Conservation (phyloP, 2,888 invertebrate genomes). For the Isoperla grammatica region DNA sequence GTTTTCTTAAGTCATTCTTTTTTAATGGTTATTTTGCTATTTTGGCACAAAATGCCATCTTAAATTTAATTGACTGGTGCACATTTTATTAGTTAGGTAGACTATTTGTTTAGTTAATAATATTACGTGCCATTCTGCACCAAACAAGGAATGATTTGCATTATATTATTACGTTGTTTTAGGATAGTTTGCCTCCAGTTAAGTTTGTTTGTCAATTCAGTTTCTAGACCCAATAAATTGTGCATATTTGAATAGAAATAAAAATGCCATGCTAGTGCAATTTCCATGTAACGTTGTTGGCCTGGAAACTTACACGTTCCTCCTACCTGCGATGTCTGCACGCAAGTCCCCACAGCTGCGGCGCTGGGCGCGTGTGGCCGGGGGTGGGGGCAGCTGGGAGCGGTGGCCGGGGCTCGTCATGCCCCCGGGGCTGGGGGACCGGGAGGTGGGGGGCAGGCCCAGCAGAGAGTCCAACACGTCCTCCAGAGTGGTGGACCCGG, state of each 20-base stretch:
- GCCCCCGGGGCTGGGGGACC: slow-evolving; percentile 66
- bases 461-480: slow-evolving; percentile 90
- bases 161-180: too few species aligned
- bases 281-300: background rate
- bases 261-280: background rate
- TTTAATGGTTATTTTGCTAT: too few species aligned
- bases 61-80: too few species aligned
- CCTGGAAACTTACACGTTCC: slow-evolving; percentile 70
- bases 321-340: slow-evolving; percentile 58
- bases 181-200: too few species aligned
- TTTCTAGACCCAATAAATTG: too few species aligned
- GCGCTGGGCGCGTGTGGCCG: slow-evolving; percentile 39
- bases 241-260: background rate
- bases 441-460: slow-evolving; percentile 71
- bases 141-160: too few species aligned
- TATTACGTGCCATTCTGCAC: too few species aligned
- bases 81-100: too few species aligned
- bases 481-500: slow-evolving; percentile 82
- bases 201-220: too few species aligned
- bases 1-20: too few species aligned
- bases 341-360: slow-evolving; percentile 44
- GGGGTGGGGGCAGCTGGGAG: slow-evolving; percentile 32
- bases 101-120: too few species aligned
- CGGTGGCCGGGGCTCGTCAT: slow-evolving; percentile 29
- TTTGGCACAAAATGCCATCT: too few species aligned